phyloP scores from a whole-genome alignment of 1,140 invertebrate species.

The Phenacoccus solenopsis region DNA sequence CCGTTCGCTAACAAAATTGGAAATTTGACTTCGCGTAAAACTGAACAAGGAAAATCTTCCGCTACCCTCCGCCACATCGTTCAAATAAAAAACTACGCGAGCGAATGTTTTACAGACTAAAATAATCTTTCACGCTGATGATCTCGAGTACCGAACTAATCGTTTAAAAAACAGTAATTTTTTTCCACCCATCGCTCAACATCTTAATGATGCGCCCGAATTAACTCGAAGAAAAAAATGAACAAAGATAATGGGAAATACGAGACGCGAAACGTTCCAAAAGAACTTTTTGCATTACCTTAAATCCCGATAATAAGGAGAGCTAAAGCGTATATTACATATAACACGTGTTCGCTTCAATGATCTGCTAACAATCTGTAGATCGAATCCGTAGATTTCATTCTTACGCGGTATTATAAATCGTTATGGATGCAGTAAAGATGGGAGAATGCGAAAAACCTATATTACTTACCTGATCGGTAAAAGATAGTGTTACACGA shows the following conservation, averaged over 20 bases:
- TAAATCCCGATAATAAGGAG: not conserved
- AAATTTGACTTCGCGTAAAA: not conserved
- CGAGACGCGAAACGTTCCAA: not conserved
- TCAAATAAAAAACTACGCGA: too few species aligned
- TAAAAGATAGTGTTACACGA: not conserved
- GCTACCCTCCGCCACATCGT: too few species aligned
- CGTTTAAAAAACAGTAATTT: not conserved
- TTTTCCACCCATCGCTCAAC: not conserved
- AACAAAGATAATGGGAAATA: not conserved
- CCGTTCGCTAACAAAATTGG: too few species aligned
- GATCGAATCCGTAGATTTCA: slow-evolving; percentile 10
- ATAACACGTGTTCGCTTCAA: slow-evolving; percentile 16
- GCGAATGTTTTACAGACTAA: too few species aligned
- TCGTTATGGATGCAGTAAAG: not conserved
- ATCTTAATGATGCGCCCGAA: not conserved
- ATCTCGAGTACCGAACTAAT: not conserved
- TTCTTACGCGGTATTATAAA: slow-evolving; percentile 5
- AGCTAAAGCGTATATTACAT: not conserved
- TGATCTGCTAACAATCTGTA: slow-evolving; percentile 15
- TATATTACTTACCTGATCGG: not conserved
- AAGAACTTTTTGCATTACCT: not conserved
- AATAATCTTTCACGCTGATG: too few species aligned
- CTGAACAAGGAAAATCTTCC: not conserved
- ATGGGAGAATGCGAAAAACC: not conserved
- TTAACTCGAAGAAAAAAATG: not conserved